phyloP scores from a whole-genome alignment of 53 echinoderm and acorn worm species.

The Temnopleurus reevesii region DNA sequence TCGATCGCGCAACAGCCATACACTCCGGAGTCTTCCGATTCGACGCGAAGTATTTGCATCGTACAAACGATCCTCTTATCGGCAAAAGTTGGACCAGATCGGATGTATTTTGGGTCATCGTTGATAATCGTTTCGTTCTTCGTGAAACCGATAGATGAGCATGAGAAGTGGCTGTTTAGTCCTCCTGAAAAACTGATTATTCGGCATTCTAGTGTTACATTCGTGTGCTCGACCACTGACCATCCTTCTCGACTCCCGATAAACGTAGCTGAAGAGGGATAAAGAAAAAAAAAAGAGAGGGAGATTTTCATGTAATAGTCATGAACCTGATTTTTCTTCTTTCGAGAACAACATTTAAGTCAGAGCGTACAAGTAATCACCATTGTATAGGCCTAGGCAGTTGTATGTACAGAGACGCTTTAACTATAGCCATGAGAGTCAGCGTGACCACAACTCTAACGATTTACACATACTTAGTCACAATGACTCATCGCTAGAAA shows the following conservation, averaged over 20 bases:
- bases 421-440: no score
- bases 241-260: background rate
- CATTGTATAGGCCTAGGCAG: no score
- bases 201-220: background rate
- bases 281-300: no score
- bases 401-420: no score
- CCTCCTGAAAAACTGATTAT: background rate
- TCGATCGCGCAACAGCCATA: background rate
- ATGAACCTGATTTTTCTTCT: no score
- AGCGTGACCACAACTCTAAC: no score
- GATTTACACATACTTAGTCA: no score
- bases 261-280: background rate
- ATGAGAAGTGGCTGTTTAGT: background rate
- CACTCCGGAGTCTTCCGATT: conserved; percentile 2
- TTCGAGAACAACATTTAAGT: no score
- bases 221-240: background rate
- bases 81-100: background rate
- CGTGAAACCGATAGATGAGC: background rate
- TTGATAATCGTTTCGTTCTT: background rate
- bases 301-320: no score
- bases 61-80: background rate
- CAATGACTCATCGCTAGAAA: no score
- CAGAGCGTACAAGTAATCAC: no score
- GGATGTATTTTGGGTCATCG: background rate
- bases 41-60: background rate